phyloP scores from a whole-genome alignment of 2,113 vertebrate genomes.

The Planiliza haematocheilus region DNA sequence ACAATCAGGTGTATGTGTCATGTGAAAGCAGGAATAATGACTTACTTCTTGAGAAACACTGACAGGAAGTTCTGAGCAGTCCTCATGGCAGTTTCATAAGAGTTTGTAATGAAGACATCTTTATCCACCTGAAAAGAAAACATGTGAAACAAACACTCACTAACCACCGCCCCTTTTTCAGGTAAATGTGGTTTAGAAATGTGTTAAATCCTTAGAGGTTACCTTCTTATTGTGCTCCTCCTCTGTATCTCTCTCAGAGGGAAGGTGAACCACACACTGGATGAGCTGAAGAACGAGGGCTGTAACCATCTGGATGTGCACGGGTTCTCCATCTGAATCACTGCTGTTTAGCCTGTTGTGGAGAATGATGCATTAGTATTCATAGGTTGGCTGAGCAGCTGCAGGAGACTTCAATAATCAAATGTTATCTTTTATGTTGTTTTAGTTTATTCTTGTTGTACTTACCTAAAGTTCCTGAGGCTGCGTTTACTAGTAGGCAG shows the following conservation, averaged over 20 bases:
- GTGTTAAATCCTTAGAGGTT: slow-evolving; percentile 21
- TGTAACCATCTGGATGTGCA: slow-evolving; percentile 98
- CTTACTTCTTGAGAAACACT: slow-evolving; percentile 99
- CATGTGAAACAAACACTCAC: slow-evolving; percentile 12
- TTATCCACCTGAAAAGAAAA: slow-evolving; percentile 89
- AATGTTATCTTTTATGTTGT: slow-evolving; percentile 2
- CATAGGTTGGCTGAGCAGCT: background rate
- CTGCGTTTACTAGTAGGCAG: slow-evolving; percentile 97
- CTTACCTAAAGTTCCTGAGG: slow-evolving; percentile 96
- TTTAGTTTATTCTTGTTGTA: background rate
- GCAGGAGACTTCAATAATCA: background rate
- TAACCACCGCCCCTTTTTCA: background rate
- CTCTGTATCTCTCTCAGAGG: slow-evolving; percentile 87
- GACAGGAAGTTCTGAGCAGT: slow-evolving; percentile 99
- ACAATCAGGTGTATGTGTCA: background rate
- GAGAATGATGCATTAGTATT: background rate
- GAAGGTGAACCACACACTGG: slow-evolving; percentile 96
- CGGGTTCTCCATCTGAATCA: slow-evolving; percentile 90
- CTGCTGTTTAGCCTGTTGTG: slow-evolving; percentile 93
- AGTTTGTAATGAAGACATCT: slow-evolving; percentile 95
- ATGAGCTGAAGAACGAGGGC: slow-evolving; percentile 97
- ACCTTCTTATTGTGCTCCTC: slow-evolving; percentile 94
- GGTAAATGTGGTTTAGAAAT: background rate
- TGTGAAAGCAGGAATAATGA: background rate
- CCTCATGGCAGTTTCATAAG: slow-evolving; percentile 98